Evolutionary conservation across 2,888 invertebrate species (phyloP), one percentile per base, ranked within the genome.

Genomic region (Eupithecia centaureata): DNA sequence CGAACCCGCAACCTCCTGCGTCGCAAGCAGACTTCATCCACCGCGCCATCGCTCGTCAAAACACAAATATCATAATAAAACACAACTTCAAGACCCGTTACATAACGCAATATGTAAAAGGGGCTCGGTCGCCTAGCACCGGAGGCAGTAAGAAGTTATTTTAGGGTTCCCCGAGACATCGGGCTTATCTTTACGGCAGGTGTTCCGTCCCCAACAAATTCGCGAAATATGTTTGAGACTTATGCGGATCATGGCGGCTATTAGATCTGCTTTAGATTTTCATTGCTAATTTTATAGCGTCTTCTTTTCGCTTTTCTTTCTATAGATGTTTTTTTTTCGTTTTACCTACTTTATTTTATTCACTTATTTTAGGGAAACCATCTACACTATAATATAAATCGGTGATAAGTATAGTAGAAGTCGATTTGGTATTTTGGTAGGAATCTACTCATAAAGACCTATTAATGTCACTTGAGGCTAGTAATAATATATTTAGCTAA

Each of bases 101-200:
- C 74, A 82, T 81, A 66, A 82, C 79, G 76, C 74, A 73, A 52
- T 67, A 73, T 64, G 83, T 81, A 80, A 22, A 47, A 22, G 82
- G 85, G 85, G 82, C 76, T 81, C 73, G 83, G 90, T 91, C 87
- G 90, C 87, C 84, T 89, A 84, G 89, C 88, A 85, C 91, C 91
- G 92, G 90, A 90, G 91, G 92, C 90, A 87, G 88, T 92, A 91
- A 91, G 91, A 92, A 91, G 91, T 92, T 92, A 92, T 91, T 92
- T 91, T 89, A 92, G 91, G 92, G 91, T 91, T 86, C 89, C 90
- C 90, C 90, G 88, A 88, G 89, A 86, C 90, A 88, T 90, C 90
- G 82, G 85, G 92, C 92, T 93, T 93, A 93, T 93, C 93, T 93
- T 92, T 92, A 92, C 91, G 91, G 91, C 92, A 93, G 93, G 92